A percentile compares a stretch with the other conserved stretches of the same genome.
Evolutionary conservation across 2,797 vertebrate genomes (phyloP).

Genomic region (Sciaenops ocellatus): DNA sequence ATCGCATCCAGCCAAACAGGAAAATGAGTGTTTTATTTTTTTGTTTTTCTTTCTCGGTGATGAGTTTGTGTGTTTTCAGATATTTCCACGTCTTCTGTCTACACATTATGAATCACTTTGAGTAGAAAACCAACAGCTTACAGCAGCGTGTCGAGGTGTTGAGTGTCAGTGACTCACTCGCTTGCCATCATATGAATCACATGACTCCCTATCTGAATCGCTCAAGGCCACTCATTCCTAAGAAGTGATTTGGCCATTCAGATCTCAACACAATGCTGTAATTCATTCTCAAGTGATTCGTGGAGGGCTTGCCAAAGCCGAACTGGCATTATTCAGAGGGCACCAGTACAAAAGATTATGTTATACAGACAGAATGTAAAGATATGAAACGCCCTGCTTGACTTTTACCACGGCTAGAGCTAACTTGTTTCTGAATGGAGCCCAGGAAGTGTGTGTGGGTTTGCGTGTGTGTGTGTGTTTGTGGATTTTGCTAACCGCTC

Average conservation of each 20-base stretch:
- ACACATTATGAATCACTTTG: constrained; percentile 60
- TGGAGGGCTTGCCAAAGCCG: constrained; percentile 55
- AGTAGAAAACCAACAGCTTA: constrained; percentile 56
- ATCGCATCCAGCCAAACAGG: constrained; percentile 39
- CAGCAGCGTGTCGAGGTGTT: constrained; percentile 65
- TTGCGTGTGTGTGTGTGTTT: constrained; percentile 10
- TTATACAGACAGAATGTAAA: constrained; percentile 68
- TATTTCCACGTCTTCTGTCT: constrained; percentile 49
- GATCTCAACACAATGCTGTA: constrained; percentile 75
- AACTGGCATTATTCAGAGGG: constrained; percentile 64
- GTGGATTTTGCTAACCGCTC: background rate
- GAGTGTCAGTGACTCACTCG: constrained; percentile 76
- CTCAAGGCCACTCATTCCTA: constrained; percentile 83
- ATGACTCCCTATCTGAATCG: constrained; percentile 70
- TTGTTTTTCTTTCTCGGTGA: constrained; percentile 38
- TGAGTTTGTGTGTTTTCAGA: constrained; percentile 44
- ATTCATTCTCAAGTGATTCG: constrained; percentile 69
- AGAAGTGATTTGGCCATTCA: constrained; percentile 76
- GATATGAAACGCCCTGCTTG: constrained; percentile 50
- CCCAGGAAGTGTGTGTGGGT: constrained; percentile 16
- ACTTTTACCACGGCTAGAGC: constrained; percentile 45
- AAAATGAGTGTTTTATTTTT: constrained; percentile 16
- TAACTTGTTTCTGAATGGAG: constrained; percentile 43
- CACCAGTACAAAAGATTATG: constrained; percentile 68
- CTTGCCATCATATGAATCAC: constrained; percentile 70